A percentile compares a stretch with the other conserved stretches of the same genome.
phyloP scores from a whole-genome alignment of 2,888 invertebrate species.

The Leuctra nigra region DNA sequence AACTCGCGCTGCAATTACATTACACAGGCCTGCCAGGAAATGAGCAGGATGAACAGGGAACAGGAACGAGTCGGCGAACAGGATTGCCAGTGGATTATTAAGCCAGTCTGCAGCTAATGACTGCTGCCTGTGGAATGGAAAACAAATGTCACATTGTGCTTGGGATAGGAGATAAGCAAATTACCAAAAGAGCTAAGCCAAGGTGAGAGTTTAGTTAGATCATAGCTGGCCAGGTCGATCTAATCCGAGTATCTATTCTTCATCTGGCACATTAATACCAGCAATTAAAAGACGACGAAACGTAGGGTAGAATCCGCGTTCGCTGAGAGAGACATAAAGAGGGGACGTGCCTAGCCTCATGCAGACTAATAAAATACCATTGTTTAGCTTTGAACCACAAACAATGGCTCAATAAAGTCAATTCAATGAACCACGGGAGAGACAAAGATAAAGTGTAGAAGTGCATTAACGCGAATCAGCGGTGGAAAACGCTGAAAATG shows the following conservation, averaged over 20 bases:
- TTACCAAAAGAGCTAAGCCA: background rate
- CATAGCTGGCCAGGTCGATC: background rate
- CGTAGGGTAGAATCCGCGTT: background rate
- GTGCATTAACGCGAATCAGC: conserved; percentile 10
- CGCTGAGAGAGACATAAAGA: background rate
- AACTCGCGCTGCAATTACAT: conserved; percentile 16
- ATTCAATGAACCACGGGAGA: background rate
- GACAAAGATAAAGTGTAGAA: conserved; percentile 2
- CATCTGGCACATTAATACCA: background rate
- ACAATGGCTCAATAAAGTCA: conserved; percentile 1
- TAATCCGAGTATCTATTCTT: background rate
- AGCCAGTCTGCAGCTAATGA: conserved; percentile 2
- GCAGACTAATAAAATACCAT: conserved; percentile 15
- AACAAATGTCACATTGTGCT: conserved; percentile 8
- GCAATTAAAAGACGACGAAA: conserved; percentile 9
- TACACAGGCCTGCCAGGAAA: conserved; percentile 2
- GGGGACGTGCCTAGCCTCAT: conserved; percentile 2
- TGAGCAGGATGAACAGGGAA: conserved; percentile 8
- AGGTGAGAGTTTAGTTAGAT: background rate
- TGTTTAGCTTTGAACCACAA: conserved; percentile 11
- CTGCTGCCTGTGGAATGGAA: conserved; percentile 3
- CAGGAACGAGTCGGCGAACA: too few species aligned
- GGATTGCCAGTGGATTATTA: conserved; percentile 11
- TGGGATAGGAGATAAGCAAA: conserved; percentile 10
- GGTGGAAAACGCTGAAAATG: conserved; percentile 3